Evolutionary conservation across 2,113 vertebrate species (phyloP).

Genomic region (Trichechus manatus): DNA sequence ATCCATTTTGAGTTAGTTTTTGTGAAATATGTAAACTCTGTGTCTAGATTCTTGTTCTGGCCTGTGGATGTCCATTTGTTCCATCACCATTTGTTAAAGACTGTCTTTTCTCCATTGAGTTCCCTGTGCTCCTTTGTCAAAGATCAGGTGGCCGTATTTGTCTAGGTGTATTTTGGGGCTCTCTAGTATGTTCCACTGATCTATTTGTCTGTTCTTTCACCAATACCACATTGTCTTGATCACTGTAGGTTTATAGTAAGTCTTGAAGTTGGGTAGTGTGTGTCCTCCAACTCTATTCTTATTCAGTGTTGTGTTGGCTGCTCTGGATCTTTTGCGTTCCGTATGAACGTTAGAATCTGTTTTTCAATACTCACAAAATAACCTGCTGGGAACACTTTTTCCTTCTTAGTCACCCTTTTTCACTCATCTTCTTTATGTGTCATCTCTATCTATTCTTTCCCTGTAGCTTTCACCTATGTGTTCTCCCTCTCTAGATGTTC

Average conservation of each 20-base stretch:
- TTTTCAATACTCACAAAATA: not conserved
- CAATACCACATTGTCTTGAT: not conserved
- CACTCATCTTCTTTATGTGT: not conserved
- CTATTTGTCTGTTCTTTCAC: not conserved
- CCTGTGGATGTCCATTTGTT: not conserved
- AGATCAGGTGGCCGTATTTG: not conserved
- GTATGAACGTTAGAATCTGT: not conserved
- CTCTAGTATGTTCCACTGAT: not conserved
- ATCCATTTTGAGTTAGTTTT: not conserved
- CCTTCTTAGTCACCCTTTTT: not conserved
- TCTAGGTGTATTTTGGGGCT: not conserved
- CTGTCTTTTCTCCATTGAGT: not conserved
- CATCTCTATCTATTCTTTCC: not conserved
- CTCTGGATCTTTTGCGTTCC: not conserved
- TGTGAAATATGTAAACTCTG: not conserved
- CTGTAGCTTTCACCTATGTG: not conserved
- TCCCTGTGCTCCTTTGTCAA: not conserved
- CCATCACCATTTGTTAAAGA: not conserved
- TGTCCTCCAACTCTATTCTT: not conserved
- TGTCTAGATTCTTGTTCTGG: not conserved
- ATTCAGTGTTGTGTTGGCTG: not conserved
- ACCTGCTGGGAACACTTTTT: not conserved
- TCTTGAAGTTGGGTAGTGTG: not conserved
- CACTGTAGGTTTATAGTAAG: too few relatives aligned
- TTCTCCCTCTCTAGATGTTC: not conserved